phyloP scores from a whole-genome alignment of 2,113 vertebrate species.

The Pyxicephalus adspersus region DNA sequence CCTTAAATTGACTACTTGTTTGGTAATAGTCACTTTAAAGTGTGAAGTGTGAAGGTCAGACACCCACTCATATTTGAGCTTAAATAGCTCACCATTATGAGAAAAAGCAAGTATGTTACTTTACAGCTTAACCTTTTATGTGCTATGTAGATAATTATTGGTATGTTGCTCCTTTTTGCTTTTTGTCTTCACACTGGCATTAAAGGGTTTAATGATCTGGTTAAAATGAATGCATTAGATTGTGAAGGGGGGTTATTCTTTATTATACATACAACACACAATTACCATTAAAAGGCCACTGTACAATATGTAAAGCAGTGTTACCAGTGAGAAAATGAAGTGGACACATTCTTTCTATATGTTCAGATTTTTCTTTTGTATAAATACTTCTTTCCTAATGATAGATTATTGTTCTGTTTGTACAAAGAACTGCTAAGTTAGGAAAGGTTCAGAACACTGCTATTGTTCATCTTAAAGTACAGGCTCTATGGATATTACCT shows the following conservation, averaged over 20 bases:
- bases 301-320: neutral
- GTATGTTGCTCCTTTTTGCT: neutral
- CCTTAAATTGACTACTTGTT: conserved; percentile 33
- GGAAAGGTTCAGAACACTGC: too few relatives aligned
- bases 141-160: conserved; percentile 12
- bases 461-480: too few relatives aligned
- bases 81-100: conserved; percentile 36
- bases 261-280: conserved; percentile 36
- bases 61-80: conserved; percentile 42
- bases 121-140: conserved; percentile 41
- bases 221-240: conserved; percentile 2
- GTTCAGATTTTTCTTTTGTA: conserved; percentile 26
- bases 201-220: conserved; percentile 36
- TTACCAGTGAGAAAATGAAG: neutral
- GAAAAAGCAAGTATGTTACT: conserved; percentile 31
- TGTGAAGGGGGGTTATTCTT: conserved; percentile 22
- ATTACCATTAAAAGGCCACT: conserved; percentile 39
- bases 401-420: neutral
- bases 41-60: conserved; percentile 52
- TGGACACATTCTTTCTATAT: conserved; percentile 12
- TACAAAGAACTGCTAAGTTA: too few relatives aligned
- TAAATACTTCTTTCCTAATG: conserved; percentile 7
- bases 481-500: too few relatives aligned
- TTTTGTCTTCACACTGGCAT: conserved; percentile 2
- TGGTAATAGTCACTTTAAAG: conserved; percentile 50